Evolutionary conservation across 2,888 invertebrate genomes (phyloP), one percentile per base, ranked within the genome.

Genomic region (Drosophila maculinotata): DNA sequence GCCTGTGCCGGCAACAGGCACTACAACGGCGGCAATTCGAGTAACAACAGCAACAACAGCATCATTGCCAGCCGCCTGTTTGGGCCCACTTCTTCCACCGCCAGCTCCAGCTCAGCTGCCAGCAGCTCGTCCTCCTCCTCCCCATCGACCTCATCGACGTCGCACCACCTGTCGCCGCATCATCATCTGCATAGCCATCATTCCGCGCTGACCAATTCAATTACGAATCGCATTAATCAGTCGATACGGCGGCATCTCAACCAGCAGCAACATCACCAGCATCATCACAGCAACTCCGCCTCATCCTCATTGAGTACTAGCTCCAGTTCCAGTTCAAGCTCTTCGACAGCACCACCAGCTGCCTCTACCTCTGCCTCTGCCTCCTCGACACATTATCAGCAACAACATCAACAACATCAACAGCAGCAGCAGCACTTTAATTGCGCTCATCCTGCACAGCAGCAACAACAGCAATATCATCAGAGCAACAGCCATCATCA

Each of bases 161-260:
- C 64, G 23, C 67, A 67, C 49, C 81, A 65, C 49, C 75, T 58
- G 68, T 76, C 58, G 58, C 71, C 68, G 45, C 74, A 62, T 48
- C 79, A 72, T 47, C 82, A 77, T 69, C 77, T 74, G 68, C 76
- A 68, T 58, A 74, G 62, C 76, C 84, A 68, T 64, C 89, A 69
- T 69, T 84, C 84, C 74, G 87, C 76, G 54, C 60, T 90, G 68
- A 90, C 90, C 72, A 90, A 89, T 81, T 90, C 89, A 39, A 90
- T 90, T 48, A 90, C 89, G 51, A 88, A 89, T 79, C 89, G 89
- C 63, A 90, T 90, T 66, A 89, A 90, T 81, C 90, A 90, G 71
- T 90, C 90, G 45, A 90, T 90, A 69, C 74, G 89, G 65, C 80
- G 90, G 59, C 89, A 90, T 79, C 90, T 90, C 69, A 90, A 89